A percentile compares a stretch with the other conserved stretches of the same genome.
phyloP scores from a whole-genome alignment of 2,888 invertebrate species.

The Serripes groenlandicus region DNA sequence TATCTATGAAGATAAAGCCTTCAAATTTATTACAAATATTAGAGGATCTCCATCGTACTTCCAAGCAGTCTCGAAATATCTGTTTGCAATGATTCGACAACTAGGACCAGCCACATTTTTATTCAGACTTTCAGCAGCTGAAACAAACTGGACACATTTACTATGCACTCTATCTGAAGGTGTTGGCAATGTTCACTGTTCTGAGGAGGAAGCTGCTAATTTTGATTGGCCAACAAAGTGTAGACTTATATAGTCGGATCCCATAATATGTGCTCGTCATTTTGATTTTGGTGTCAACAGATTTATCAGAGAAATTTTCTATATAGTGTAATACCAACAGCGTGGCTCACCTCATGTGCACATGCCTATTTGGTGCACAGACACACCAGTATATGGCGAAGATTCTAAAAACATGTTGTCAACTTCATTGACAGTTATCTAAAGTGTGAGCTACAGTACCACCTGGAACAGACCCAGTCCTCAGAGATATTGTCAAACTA shows the following conservation, averaged over 20 bases:
- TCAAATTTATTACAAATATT: constrained; percentile 26
- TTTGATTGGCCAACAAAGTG: constrained; percentile 24
- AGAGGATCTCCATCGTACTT: constrained; percentile 51
- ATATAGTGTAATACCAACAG: constrained; percentile 61
- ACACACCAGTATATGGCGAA: constrained; percentile 27
- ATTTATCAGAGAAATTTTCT: constrained; percentile 56
- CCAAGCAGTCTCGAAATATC: constrained; percentile 58
- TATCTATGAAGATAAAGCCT: constrained; percentile 37
- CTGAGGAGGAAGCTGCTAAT: constrained; percentile 24
- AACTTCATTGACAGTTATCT: constrained; percentile 48
- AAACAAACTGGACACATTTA: constrained; percentile 52
- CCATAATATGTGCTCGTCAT: constrained; percentile 60
- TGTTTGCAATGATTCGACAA: constrained; percentile 72
- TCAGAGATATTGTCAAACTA: constrained; percentile 23
- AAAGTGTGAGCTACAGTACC: constrained; percentile 12
- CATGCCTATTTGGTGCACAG: constrained; percentile 46
- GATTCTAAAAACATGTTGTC: neutral
- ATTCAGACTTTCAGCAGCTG: constrained; percentile 56
- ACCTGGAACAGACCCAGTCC: neutral
- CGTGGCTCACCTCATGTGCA: constrained; percentile 61
- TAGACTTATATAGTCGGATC: constrained; percentile 54
- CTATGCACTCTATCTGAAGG: constrained; percentile 17
- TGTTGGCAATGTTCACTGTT: neutral
- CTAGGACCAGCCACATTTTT: constrained; percentile 61
- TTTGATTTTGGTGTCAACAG: constrained; percentile 44